These are phyloP conservation scores for Mastomys natalensis DNA, from an alignment of 2,113 vertebrate genomes.

Conservation along the genomic window DNA sequence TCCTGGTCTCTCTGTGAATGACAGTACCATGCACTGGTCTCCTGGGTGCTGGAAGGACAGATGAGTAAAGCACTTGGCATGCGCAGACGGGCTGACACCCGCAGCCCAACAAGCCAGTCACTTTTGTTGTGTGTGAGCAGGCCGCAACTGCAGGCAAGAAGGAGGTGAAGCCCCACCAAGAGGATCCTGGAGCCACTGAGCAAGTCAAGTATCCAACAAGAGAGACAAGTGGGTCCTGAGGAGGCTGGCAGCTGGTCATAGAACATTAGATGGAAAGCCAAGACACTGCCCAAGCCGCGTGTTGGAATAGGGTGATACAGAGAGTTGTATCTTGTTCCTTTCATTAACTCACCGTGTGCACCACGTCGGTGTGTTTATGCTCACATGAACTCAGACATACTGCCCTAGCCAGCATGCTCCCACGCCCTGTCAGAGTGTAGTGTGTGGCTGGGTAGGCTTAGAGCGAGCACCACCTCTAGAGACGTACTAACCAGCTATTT, in stretches of 20 bases:
- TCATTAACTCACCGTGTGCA: constrained; percentile 53
- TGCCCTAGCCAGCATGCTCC: neutral
- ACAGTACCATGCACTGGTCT: neutral
- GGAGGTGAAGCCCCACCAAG: constrained; percentile 59
- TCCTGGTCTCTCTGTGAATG: neutral
- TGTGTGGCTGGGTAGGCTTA: accelerated
- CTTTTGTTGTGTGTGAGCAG: constrained; percentile 54
- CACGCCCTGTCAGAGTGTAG: neutral
- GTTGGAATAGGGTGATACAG: constrained; percentile 16
- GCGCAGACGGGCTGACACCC: neutral
- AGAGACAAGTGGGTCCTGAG: constrained; percentile 62
- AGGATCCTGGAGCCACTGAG: constrained; percentile 78
- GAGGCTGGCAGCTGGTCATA: constrained; percentile 79
- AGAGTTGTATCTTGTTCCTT: constrained; percentile 45
- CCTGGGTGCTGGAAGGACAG: neutral
- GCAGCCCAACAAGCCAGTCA: neutral
- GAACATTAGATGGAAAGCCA: constrained; percentile 51
- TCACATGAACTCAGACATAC: neutral
- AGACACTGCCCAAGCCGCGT: constrained; percentile 48
- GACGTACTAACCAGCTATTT: neutral
- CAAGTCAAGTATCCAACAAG: constrained; percentile 75
- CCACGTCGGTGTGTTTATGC: neutral
- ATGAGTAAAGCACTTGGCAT: constrained; percentile 5
- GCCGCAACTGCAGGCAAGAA: constrained; percentile 56
- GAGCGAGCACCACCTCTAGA: neutral